Percentiles rank a stretch among this genome's conserved stretches.
These are phyloP conservation scores for Philopedon plagiatum DNA, from an alignment of 2,888 invertebrate species.

Conservation along the genomic window DNA sequence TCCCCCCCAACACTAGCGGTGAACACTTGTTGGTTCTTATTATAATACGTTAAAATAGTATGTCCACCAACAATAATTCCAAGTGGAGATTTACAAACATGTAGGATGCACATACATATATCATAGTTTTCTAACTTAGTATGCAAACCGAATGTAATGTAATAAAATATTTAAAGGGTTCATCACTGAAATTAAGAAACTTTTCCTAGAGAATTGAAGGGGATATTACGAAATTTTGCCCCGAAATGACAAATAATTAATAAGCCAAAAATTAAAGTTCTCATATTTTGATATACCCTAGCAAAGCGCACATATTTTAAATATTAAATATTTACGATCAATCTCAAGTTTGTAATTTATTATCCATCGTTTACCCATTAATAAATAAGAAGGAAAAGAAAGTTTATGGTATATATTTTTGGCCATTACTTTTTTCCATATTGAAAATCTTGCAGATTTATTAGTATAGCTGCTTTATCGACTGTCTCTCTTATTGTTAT, in stretches of 20 bases:
- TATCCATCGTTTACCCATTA: background rate
- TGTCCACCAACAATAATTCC: too few relatives aligned
- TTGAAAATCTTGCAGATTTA: background rate
- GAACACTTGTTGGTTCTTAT: too few relatives aligned
- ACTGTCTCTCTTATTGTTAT: background rate
- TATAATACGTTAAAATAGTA: too few relatives aligned
- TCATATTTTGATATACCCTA: background rate
- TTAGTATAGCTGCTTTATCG: background rate
- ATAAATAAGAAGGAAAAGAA: background rate
- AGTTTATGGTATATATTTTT: background rate
- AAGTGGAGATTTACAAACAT: too few relatives aligned
- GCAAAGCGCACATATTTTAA: background rate
- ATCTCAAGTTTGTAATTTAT: background rate
- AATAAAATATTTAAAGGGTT: conserved; percentile 34
- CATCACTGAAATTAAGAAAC: conserved; percentile 36
- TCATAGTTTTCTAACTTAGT: background rate
- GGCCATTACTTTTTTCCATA: background rate
- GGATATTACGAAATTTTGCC: conserved; percentile 1
- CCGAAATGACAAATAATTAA: conserved; percentile 23
- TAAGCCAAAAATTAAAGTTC: conserved; percentile 22
- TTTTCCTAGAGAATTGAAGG: background rate
- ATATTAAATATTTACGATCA: background rate
- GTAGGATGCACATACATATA: too few relatives aligned
- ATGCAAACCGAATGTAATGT: conserved; percentile 26
- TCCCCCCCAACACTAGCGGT: too few relatives aligned